Conservation (phyloP, 2,797 vertebrate genomes). For the Telmatherina bonti region DNA sequence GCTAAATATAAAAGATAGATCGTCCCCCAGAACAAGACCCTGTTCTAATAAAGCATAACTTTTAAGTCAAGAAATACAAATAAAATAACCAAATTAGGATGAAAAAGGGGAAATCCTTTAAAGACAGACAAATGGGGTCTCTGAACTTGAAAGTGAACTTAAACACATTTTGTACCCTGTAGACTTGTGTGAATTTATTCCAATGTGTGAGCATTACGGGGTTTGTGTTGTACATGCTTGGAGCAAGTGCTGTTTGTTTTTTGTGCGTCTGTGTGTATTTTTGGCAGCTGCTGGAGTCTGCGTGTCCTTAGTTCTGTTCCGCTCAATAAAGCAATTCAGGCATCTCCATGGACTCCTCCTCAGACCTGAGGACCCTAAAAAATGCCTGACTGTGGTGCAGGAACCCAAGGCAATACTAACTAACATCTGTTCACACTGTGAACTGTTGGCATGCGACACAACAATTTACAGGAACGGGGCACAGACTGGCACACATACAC, state of each 20-base stretch:
- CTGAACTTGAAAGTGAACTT: constrained; percentile 18
- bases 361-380: constrained; percentile 67
- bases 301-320: constrained; percentile 66
- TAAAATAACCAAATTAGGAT: background rate
- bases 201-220: constrained; percentile 26
- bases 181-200: constrained; percentile 26
- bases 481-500: constrained; percentile 42
- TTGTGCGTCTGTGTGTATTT: constrained; percentile 47
- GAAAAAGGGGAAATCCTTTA: background rate
- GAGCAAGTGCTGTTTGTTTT: constrained; percentile 30
- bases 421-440: constrained; percentile 83
- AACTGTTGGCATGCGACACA: constrained; percentile 70
- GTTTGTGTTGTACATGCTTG: constrained; percentile 46
- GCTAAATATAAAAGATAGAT: constrained; percentile 66
- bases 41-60: background rate
- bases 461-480: constrained; percentile 57
- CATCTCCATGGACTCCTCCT: constrained; percentile 66
- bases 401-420: constrained; percentile 67
- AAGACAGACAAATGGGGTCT: background rate
- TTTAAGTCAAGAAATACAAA: constrained; percentile 9
- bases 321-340: constrained; percentile 74
- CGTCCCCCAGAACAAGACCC: background rate
- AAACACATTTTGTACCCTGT: constrained; percentile 12
- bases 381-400: constrained; percentile 54
- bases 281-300: constrained; percentile 53